A percentile compares a stretch with the other conserved stretches of the same genome.
Conservation (phyloP, 2,113 vertebrate species). For the Hyaena hyaena region DNA sequence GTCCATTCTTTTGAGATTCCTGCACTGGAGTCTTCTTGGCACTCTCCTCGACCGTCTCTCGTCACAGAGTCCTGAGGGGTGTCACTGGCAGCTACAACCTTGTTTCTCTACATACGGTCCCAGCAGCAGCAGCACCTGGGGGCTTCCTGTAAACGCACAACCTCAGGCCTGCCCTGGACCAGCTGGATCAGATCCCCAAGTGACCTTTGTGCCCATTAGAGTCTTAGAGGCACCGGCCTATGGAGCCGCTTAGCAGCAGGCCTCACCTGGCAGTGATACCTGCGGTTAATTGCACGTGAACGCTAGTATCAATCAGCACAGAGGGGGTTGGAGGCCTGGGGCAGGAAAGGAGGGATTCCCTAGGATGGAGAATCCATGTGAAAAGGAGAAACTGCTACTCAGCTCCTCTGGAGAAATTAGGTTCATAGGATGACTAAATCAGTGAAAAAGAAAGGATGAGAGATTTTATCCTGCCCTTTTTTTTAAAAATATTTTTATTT, state of each 20-base stretch:
- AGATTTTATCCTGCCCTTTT: not conserved
- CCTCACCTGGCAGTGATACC: not conserved
- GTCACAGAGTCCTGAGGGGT: accelerated
- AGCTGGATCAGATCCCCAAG: not conserved
- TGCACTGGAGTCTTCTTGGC: not conserved
- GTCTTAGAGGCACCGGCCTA: not conserved
- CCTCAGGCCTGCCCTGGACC: not conserved
- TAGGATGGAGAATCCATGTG: not conserved
- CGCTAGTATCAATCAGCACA: not conserved
- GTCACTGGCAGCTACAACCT: not conserved
- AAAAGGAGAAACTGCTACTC: not conserved
- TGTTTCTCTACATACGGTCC: not conserved
- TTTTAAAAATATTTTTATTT: too few species aligned
- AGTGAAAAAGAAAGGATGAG: not conserved
- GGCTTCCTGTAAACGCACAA: not conserved
- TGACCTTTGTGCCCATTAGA: accelerated
- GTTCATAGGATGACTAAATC: not conserved
- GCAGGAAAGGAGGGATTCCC: not conserved
- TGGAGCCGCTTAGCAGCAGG: not conserved
- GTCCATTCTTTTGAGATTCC: not conserved
- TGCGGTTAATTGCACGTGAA: not conserved
- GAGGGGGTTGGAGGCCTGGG: not conserved
- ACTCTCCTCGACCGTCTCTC: not conserved
- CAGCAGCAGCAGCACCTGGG: not conserved
- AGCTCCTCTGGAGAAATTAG: accelerated